phyloP scores from a whole-genome alignment of 2,888 invertebrate genomes.

The Calliopum simillimum region DNA sequence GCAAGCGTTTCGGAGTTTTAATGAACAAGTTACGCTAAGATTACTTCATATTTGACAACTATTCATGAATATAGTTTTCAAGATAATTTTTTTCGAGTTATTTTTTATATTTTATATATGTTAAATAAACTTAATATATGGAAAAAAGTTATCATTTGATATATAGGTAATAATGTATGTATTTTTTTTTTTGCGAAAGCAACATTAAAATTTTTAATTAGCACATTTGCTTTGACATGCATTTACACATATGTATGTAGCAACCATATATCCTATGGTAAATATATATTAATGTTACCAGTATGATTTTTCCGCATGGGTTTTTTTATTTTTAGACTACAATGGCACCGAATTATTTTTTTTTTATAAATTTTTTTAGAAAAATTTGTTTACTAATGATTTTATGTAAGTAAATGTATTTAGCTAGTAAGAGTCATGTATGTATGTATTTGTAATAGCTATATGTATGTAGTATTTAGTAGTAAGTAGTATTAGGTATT shows the following conservation, averaged over 20 bases:
- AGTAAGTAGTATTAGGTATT: conserved; percentile 35
- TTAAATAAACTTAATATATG: background rate
- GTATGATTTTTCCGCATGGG: conserved; percentile 4
- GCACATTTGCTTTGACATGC: too few relatives aligned
- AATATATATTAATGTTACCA: conserved; percentile 19
- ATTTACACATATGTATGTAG: too few relatives aligned
- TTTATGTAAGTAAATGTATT: conserved; percentile 8
- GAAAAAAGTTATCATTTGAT: background rate
- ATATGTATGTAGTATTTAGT: conserved; percentile 35
- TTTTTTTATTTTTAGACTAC: conserved; percentile 40
- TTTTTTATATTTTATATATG: conserved; percentile 10
- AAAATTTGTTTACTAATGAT: conserved; percentile 19
- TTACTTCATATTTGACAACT: too few relatives aligned
- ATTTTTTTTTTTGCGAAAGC: background rate
- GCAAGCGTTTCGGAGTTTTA: too few relatives aligned
- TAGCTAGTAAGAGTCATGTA: background rate
- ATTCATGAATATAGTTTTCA: too few relatives aligned
- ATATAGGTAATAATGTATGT: too few relatives aligned
- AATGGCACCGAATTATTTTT: conserved; percentile 39
- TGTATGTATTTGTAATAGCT: too few relatives aligned
- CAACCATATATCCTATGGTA: background rate
- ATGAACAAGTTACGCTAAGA: too few relatives aligned
- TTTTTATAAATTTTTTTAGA: conserved; percentile 12
- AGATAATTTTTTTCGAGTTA: too few relatives aligned
- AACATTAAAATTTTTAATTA: too few relatives aligned